Base-by-base conservation (phyloP, 1,140 invertebrate genomes). In the Zaprionus inermis region DNA sequence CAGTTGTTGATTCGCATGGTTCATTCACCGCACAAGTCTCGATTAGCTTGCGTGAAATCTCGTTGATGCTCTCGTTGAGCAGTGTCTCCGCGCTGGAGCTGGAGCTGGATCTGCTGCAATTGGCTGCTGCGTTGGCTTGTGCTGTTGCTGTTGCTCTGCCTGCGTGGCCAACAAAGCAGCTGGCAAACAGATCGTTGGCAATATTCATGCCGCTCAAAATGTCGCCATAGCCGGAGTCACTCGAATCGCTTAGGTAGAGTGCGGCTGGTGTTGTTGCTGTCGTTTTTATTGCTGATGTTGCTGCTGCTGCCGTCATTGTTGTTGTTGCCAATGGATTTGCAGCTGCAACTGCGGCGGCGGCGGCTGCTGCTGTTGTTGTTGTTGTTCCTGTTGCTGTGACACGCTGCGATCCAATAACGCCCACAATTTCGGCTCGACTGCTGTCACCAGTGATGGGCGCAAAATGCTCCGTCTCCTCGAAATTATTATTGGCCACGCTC, bases 41-140 rank as follows among this genome's bases (percentile, higher is more conserved):
- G 68, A 92, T 92, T 16, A 92, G 69, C 76, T 92, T 92, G 41
- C 86, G 79, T 41, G 91, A 92, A 72, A 92, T 92, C 75, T 92
- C 91, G 57, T 91, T 92, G 63, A 92, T 90, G 52, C 90, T 91
- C 57, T 84, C 86, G 28, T 84, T 81, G 20, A 92, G 52, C 44
- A 92, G 66, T 24, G 90, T 81, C 68, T 92, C 91, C 36, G 89
- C 77, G 30, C 60, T 78, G 52, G 24, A 28, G 24, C 24, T 28
- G 36, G 89, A 75, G 30, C 60, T 78, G 46, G 49, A 52, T 20
- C 59, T 57, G 36, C 24, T 16, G 38, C 38, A 44, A 16, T 44
- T 16, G 24, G 24, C 3, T 22, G 32, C 24, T 49, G 44, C 59
- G 30, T 44, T 69, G 58, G 52, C 22, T 32, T 32, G 12, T 44